Base-by-base conservation (phyloP, 2,888 invertebrate species). In the Drosophila borealis region DNA sequence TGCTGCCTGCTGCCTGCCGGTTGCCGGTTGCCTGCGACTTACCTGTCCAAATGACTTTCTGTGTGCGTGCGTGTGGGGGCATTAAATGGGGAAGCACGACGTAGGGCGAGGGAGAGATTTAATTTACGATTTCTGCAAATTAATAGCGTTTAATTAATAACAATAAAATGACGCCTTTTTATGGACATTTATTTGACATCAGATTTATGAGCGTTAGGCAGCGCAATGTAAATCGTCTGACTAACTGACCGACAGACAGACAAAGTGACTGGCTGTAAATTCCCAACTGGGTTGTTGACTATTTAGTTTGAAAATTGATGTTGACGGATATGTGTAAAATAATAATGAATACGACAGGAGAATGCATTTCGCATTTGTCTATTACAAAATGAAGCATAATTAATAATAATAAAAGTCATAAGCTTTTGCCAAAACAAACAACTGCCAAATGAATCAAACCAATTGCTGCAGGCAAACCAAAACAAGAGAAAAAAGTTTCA, bases 81-180 rank as follows among this genome's bases (percentile, higher is more conserved):
- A 80, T 81, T 74, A 71, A 78, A 80, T 75, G 82, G 70, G 83
- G 54, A 29, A 73, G 74, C 62, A 61, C 64, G 75, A 64, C 33
- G 45, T 39, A 37, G 45, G 48, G 41, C 57, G 61, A 73, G 57
- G 49, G 71, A 64, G 64, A 78, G 85, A 87, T 89, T 89, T 89
- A 85, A 89, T 89, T 89, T 89, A 89, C 81, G 89, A 89, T 88
- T 84, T 83, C 87, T 83, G 87, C 80, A 89, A 89, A 89, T 89
- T 88, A 89, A 89, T 89, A 85, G 89, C 88, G 59, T 81, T 88
- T 89, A 89, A 89, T 89, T 89, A 89, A 89, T 89, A 89, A 88
- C 85, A 89, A 88, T 89, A 89, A 89, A 89, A 81, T 88, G 89
- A 88, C 88, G 88, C 88, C 87, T 88, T 71, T 79, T 88, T 81